These are phyloP conservation scores for Halisarca cf. caerulea DNA, from an alignment of 37 sponge, comb jelly and placozoan species.

Conservation along the genomic window DNA sequence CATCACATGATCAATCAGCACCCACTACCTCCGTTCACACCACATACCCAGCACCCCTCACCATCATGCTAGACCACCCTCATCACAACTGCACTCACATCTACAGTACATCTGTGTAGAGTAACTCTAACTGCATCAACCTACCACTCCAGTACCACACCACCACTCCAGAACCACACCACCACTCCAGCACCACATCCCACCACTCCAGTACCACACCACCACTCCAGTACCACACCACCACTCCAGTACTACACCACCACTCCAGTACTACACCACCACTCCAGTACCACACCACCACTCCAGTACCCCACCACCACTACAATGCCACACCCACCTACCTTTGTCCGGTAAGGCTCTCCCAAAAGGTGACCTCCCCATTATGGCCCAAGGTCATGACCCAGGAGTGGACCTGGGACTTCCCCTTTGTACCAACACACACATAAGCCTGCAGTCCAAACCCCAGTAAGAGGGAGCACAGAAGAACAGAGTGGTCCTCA, in stretches of 20 bases:
- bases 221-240: too few relatives aligned
- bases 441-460: constrained; percentile 94
- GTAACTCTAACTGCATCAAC: too few relatives aligned
- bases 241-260: too few relatives aligned
- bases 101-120: neutral
- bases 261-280: too few relatives aligned
- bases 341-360: constrained; percentile 96
- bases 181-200: neutral
- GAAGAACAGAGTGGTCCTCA: constrained; percentile 87
- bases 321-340: neutral
- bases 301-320: neutral
- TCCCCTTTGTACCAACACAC: constrained; percentile 84
- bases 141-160: too few relatives aligned
- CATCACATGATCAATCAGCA: neutral
- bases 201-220: too few relatives aligned
- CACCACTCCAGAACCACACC: too few relatives aligned
- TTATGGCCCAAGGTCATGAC: constrained; percentile 77
- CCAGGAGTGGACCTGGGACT: constrained; percentile 81
- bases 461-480: constrained; percentile 93
- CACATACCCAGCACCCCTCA: neutral
- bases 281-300: too few relatives aligned
- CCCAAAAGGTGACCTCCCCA: constrained; percentile 90
- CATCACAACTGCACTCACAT: neutral
- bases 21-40: neutral
- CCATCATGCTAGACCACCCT: neutral